Evolutionary conservation across 2,113 vertebrate species (phyloP), one percentile per base, ranked within the genome.

Genomic region (Cheilinus undulatus): DNA sequence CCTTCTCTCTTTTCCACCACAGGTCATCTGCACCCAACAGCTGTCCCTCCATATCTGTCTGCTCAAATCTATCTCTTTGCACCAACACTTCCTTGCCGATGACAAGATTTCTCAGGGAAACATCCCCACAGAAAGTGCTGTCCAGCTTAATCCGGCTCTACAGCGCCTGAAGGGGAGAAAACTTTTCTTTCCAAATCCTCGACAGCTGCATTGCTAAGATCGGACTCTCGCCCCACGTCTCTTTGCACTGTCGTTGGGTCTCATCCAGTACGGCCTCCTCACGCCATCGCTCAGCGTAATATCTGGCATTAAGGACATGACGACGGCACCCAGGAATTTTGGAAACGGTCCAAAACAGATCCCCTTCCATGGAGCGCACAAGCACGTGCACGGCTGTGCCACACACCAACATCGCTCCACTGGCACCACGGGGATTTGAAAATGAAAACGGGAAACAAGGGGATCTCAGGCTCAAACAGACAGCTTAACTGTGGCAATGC

Each of bases 151-250:
- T 77, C 59, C 78, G 7, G 34, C 56, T 67, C 30, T 57, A 26
- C 43, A 67, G 51, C 7, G 27, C 20, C 50, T n/a, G 17, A 45
- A 68, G 51, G 59, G 66, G 34, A 73, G 52, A 73, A 66, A 71
- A 79, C 69, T 51, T 49, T 5, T 67, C 57, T 61, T 75, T 77
- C 28, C 48, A 82, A 85, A 89, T 66, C 72, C 76, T 51, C 26
- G 38, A 86, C 88, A 91, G 88, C 85, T 89, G 82, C 73, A 42
- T 38, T 14, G 3, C 52, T 49, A 36, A 71, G 52, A 58, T 77
- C 19, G 11, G 45, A 62, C 10, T 36, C 62, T 1, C 40, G 32
- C 19, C 38, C 52, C 59, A 43, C 34, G 13, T 52, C 63, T 65
- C 69, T 58, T 69, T 66, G 28, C 74, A 61, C 65, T 22, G 53